Percentiles rank a stretch among this genome's conserved stretches.
These are phyloP conservation scores for Hemiprocne comata DNA, from an alignment of 2,113 vertebrate genomes.

Conservation along the genomic window DNA sequence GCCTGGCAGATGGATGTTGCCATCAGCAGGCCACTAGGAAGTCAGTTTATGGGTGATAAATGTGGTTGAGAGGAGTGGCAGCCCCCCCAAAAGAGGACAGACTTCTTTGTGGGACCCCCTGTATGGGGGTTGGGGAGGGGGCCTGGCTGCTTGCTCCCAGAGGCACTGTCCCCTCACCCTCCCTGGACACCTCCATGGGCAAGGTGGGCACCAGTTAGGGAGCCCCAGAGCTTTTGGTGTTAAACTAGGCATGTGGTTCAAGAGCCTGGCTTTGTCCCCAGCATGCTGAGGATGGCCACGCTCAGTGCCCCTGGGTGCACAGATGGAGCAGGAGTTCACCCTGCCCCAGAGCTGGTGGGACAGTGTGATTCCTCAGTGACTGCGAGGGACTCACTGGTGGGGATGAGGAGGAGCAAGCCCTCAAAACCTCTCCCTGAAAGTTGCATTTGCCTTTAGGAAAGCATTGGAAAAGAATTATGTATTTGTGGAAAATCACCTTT, in stretches of 20 bases:
- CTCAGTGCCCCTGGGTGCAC: not conserved
- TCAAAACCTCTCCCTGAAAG: not conserved
- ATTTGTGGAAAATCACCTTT: not conserved
- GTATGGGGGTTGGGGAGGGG: fast-evolving
- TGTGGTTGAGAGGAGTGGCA: not conserved
- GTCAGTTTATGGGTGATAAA: not conserved
- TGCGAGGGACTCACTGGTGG: not conserved
- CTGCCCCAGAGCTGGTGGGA: not conserved
- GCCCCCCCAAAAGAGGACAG: not conserved
- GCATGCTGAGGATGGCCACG: not conserved
- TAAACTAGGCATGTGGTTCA: not conserved
- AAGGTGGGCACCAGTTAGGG: fast-evolving
- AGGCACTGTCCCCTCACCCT: not conserved
- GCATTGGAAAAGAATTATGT: not conserved
- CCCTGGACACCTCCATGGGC: fast-evolving
- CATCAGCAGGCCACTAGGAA: not conserved
- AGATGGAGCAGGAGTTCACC: not conserved
- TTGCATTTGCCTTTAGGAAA: not conserved
- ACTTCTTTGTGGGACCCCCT: not conserved
- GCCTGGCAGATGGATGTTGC: fast-evolving
- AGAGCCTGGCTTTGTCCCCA: not conserved
- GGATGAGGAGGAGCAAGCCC: not conserved
- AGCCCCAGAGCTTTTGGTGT: not conserved
- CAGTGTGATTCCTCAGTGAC: not conserved
- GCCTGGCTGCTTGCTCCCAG: not conserved